These are phyloP conservation scores for Rhadinocentrus ornatus DNA, from an alignment of 2,797 vertebrate genomes.

Conservation along the genomic window DNA sequence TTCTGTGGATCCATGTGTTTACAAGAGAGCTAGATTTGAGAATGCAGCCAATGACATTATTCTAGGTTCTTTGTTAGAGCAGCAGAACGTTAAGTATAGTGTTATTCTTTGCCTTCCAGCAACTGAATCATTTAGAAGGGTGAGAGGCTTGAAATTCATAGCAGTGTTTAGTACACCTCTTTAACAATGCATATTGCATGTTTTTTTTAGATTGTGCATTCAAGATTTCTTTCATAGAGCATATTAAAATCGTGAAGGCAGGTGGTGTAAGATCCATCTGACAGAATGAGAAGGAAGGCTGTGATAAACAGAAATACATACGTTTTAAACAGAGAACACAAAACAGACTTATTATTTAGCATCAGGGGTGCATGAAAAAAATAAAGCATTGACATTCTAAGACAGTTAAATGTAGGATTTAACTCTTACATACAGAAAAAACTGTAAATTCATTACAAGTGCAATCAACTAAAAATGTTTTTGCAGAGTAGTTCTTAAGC, in stretches of 20 bases:
- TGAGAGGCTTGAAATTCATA: conserved; percentile 59
- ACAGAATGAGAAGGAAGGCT: conserved; percentile 19
- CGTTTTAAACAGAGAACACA: not conserved
- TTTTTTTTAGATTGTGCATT: conserved; percentile 82
- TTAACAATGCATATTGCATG: conserved; percentile 80
- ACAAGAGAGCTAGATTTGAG: conserved; percentile 59
- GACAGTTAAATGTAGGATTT: not conserved
- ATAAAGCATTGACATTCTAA: conserved; percentile 3
- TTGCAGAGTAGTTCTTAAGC: not conserved
- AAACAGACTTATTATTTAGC: not conserved
- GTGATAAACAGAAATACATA: conserved; percentile 16
- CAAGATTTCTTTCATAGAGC: conserved; percentile 46
- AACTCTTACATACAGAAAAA: not conserved
- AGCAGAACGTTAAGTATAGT: conserved; percentile 34
- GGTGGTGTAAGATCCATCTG: conserved; percentile 14
- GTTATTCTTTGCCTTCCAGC: conserved; percentile 52
- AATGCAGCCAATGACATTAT: conserved; percentile 57
- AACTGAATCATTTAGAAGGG: conserved; percentile 67
- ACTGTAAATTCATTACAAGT: not conserved
- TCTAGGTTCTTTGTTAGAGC: conserved; percentile 48
- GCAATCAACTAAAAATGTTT: not conserved
- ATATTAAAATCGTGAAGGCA: conserved; percentile 22
- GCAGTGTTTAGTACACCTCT: conserved; percentile 76
- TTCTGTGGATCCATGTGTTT: conserved; percentile 64
- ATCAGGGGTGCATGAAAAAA: not conserved